Evolutionary conservation across 2,113 vertebrate species (phyloP), one percentile per base, ranked within the genome.

Genomic region (Psilopsiagon aurifrons): DNA sequence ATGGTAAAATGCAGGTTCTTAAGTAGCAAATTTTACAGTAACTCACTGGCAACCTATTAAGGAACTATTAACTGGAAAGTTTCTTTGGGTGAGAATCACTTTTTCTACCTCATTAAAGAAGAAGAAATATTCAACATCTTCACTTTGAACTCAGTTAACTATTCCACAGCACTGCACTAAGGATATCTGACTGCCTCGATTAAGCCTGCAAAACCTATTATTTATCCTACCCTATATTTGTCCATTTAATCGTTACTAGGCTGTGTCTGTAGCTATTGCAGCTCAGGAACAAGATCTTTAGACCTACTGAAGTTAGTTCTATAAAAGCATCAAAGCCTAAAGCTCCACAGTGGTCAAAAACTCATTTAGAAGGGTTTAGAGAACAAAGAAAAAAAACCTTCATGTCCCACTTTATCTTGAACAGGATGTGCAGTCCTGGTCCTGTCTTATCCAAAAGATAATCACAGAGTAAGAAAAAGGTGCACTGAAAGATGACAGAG

Each of bases 1-100:
- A 80, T 9, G 11, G 81, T 86, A 92, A 93, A 91, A 88, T 86
- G 35, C 79, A 93, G 73, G 39, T 92, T 81, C 77, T 94, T 88
- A 92, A 64, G 35, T 16, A 95, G 64, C 29, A 86, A 57, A 84
- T 95, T 92, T 93, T 68, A 66, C 15, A 79, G 69, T 47, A 92
- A 81, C 62, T 81, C 47, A 82, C 39, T 4, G 4, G 12, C n/a
- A 89, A 75, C 47, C 28, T 81, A 39, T 39, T 39, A 39, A 39
- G 39, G 39, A 39, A 39, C 39, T 71, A 77, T 60, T 83, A 91
- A 88, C 12, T 1, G 51, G 39, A 18, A 63, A 63, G 27, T 4
- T 80, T 73, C 83, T 66, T 18, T 11, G 37, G 4, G 1, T 57
- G 47, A 57, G 52, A 84, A 31, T 83, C 29, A 55, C 43, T 78